Evolutionary conservation across 2,797 vertebrate genomes (phyloP).

Genomic region (Siniperca undulata): DNA sequence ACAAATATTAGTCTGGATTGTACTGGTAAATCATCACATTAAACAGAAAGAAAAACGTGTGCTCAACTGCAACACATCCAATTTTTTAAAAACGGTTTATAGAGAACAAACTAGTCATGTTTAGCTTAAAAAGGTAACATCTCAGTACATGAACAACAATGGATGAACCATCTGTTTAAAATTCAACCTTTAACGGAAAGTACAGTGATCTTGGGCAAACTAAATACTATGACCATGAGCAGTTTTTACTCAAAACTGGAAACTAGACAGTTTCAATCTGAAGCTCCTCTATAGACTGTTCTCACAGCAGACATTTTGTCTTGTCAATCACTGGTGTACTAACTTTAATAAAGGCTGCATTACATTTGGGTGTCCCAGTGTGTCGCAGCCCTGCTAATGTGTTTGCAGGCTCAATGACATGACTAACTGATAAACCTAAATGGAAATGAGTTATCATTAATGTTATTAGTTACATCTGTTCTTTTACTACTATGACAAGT

Average conservation of each 20-base stretch:
- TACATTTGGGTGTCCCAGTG: not conserved
- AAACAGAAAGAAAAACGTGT: constrained; percentile 13
- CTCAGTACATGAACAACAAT: constrained; percentile 15
- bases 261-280: not conserved
- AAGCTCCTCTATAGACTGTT: not conserved
- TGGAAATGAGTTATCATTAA: not conserved
- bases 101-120: constrained; percentile 4
- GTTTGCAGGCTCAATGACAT: not conserved
- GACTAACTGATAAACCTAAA: not conserved
- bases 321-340: not conserved
- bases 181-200: not conserved
- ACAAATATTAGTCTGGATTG: constrained; percentile 18
- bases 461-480: not conserved
- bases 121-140: constrained; percentile 21
- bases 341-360: not conserved
- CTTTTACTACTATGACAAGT: not conserved
- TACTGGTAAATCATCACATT: constrained; percentile 22
- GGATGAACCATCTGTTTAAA: constrained; percentile 1
- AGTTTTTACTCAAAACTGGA: constrained; percentile 1
- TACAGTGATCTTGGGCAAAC: not conserved
- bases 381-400: not conserved
- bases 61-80: constrained; percentile 8
- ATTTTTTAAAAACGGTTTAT: constrained; percentile 21
- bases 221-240: not conserved
- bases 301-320: constrained; percentile 11